Base-by-base conservation (phyloP, 2,888 invertebrate genomes). In the Andrena haemorrhoa region DNA sequence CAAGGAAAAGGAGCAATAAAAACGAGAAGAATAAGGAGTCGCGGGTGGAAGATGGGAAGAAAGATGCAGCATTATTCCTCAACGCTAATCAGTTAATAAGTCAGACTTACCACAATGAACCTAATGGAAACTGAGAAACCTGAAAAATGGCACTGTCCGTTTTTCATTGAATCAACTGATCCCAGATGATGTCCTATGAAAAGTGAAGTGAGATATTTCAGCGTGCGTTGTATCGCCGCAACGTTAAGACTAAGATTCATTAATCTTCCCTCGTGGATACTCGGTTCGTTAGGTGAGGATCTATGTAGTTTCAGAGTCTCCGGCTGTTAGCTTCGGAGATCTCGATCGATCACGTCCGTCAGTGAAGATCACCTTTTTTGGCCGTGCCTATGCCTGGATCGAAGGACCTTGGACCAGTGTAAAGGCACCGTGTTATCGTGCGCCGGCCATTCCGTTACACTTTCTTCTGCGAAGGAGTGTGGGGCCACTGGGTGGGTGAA, bases 401-500 rank as follows among this genome's bases (percentile, higher is more conserved):
- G 41, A 49, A 33, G 58, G 75, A 73, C 73, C 82, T 74, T 63
- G 82, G 66, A 29, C 58, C 23, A 33, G 63, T 71, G 20, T 31
- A 71, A 77, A 82, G 70, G 33, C 56, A 51, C n/a, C 20, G 68
- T 60, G n/a, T 75, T 83, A 82, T 82, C 83, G 71, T 10, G 4
- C 66, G 63, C 64, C 53, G 63, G 68, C 71, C 66, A 71, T 78
- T 74, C 63, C 75, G 75, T 78, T 75, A 65, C 78, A 78, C 83
- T 78, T 83, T 83, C 71, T 63, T 82, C 29, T 31, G 41, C 7
- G 47, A 56, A 60, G 61, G 77, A 66, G 81, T 56, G 60, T 35
- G 47, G 69, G 47, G 47, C 72, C 77, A 47, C 73, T 68, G 49
- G 84, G 63, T 82, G 79, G 84, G 84, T 69, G 80, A 74, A 73